A percentile compares a stretch with the other conserved stretches of the same genome.
Conservation (phyloP, 2,113 vertebrate genomes). For the Callipepla californica region DNA sequence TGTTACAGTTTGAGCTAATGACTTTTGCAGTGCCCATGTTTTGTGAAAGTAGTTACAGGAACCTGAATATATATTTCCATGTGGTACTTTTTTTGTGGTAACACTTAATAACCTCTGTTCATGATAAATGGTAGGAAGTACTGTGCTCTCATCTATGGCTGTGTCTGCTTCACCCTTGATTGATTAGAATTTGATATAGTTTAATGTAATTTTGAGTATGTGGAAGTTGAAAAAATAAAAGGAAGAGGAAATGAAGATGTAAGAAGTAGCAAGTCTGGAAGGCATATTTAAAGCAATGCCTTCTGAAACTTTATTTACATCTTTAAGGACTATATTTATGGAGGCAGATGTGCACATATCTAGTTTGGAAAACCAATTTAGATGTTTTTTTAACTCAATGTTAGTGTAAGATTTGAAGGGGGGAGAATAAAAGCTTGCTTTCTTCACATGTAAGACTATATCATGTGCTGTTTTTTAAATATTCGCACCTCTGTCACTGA, state of each 20-base stretch:
- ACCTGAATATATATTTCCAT: not conserved
- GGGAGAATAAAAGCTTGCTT: not conserved
- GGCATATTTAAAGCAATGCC: not conserved
- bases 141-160: not conserved
- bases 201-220: not conserved
- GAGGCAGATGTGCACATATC: not conserved
- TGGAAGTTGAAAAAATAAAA: not conserved
- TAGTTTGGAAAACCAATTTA: not conserved
- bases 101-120: not conserved
- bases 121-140: not conserved
- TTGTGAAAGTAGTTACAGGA: not conserved
- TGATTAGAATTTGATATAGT: not conserved
- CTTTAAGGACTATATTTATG: not conserved
- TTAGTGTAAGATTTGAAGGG: not conserved
- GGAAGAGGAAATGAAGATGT: not conserved
- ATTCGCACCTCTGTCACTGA: not conserved
- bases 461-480: accelerated
- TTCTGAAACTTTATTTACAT: not conserved
- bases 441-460: not conserved
- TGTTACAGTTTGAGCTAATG: not conserved
- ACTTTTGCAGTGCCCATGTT: not conserved
- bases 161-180: not conserved
- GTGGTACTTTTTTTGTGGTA: not conserved
- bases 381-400: not conserved
- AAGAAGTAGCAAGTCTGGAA: not conserved